A percentile compares a stretch with the other conserved stretches of the same genome.
Conservation (phyloP, 2,797 vertebrate species). For the Pseudochirops cupreus region DNA sequence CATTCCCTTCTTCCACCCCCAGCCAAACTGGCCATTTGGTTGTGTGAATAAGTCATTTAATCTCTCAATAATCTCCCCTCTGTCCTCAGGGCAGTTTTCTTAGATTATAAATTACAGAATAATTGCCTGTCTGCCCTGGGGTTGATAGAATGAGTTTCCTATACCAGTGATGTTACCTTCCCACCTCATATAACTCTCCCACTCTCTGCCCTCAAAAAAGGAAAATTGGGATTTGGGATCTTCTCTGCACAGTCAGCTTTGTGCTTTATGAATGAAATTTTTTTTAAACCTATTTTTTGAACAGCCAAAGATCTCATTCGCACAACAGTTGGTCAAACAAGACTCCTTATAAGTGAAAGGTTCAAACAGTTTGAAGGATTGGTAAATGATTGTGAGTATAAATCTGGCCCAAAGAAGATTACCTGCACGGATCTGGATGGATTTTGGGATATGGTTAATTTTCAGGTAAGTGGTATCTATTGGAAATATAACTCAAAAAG, state of each 20-base stretch:
- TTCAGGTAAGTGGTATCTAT: conserved; percentile 88
- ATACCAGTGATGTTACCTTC: background rate
- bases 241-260: background rate
- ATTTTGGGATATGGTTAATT: conserved; percentile 98
- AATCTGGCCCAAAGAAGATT: conserved; percentile 90
- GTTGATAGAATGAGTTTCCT: background rate
- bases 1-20: background rate
- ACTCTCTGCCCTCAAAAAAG: background rate
- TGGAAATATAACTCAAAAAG: background rate
- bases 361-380: conserved; percentile 95
- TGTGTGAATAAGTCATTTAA: background rate
- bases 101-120: background rate
- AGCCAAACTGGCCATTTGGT: background rate
- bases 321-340: conserved; percentile 93
- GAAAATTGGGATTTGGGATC: background rate
- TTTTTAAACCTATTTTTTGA: conserved; percentile 42
- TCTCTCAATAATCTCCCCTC: background rate
- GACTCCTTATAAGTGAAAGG: conserved; percentile 93
- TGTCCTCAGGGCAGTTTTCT: background rate
- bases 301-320: conserved; percentile 93
- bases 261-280: conserved; percentile 22
- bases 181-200: background rate
- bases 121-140: background rate
- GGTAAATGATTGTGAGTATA: conserved; percentile 94
- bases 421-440: conserved; percentile 91